Evolutionary conservation across 2,797 vertebrate genomes (phyloP).

Genomic region (Anguilla pacifica): DNA sequence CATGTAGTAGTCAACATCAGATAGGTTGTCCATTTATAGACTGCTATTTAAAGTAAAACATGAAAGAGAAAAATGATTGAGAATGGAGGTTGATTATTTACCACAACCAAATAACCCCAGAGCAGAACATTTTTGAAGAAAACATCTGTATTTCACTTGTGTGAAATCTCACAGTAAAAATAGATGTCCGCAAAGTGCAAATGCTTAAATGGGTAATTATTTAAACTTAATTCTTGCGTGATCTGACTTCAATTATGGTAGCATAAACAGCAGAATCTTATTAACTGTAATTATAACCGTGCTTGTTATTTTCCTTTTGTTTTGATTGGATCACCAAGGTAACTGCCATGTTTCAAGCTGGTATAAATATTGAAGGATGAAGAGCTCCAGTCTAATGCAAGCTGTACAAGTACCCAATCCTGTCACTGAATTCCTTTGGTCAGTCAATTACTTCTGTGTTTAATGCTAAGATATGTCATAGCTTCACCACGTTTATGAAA

Average conservation of each 20-base stretch:
- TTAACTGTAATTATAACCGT: constrained; percentile 3
- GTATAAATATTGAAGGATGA: constrained; percentile 25
- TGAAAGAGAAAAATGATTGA: not conserved
- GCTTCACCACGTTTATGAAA: not conserved
- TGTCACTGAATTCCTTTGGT: not conserved
- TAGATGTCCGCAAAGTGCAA: constrained; percentile 7
- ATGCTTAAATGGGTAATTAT: constrained; percentile 21
- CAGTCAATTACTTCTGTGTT: not conserved
- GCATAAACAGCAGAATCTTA: constrained; percentile 12
- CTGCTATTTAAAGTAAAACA: constrained; percentile 9
- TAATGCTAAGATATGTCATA: not conserved
- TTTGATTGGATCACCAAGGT: constrained; percentile 26
- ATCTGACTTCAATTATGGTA: constrained; percentile 21
- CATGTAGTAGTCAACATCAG: not conserved
- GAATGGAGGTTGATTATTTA: not conserved
- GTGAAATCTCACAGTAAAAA: constrained; percentile 2
- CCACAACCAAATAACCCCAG: not conserved
- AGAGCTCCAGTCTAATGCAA: not conserved
- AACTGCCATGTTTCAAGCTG: constrained; percentile 17
- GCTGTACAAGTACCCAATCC: not conserved
- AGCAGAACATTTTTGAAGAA: not conserved
- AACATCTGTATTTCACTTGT: constrained; percentile 15
- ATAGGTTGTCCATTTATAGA: constrained; percentile 13
- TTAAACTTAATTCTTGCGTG: constrained; percentile 17
- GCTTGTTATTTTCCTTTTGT: constrained; percentile 13